Evolutionary conservation across 2,888 invertebrate species (phyloP).

Genomic region (Apeira syringaria): DNA sequence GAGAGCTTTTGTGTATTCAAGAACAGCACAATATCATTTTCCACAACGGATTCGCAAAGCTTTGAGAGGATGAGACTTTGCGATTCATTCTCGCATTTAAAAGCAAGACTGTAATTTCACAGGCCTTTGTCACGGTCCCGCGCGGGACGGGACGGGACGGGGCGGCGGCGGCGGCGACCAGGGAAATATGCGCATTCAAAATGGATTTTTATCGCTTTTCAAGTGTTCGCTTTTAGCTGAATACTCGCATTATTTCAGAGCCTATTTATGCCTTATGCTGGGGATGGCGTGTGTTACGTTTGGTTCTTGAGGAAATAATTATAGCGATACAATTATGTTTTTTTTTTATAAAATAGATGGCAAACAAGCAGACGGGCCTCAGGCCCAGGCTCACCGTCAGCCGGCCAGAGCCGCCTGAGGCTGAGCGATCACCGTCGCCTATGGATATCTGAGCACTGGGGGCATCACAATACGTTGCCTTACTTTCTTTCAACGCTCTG

Average conservation of each 20-base stretch:
- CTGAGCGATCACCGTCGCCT: no score
- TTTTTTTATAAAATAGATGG: no score
- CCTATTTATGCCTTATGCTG: conserved; percentile 32
- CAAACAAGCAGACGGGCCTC: no score
- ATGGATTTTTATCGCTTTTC: conserved; percentile 76
- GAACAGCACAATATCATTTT: conserved; percentile 51
- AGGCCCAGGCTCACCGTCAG: no score
- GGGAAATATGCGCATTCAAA: conserved; percentile 79
- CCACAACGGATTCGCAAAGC: conserved; percentile 64
- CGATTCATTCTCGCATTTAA: conserved; percentile 81
- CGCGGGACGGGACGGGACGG: conserved; percentile 44
- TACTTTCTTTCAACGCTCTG: no score
- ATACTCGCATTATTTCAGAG: conserved; percentile 46
- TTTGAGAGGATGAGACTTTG: conserved; percentile 78
- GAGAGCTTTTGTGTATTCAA: conserved; percentile 52
- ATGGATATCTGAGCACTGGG: no score
- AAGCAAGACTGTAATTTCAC: conserved; percentile 80
- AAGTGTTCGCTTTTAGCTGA: conserved; percentile 67
- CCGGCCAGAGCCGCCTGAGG: no score
- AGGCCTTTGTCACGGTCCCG: conserved; percentile 72
- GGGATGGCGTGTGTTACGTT: conserved; percentile 23
- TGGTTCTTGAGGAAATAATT: no score
- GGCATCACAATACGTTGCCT: no score
- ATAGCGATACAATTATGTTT: no score
- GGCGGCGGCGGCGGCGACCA: conserved; percentile 43